A percentile compares a stretch with the other conserved stretches of the same genome.
These are phyloP conservation scores for Alligator mississippiensis DNA, from an alignment of 2,113 vertebrate species.

Conservation along the genomic window DNA sequence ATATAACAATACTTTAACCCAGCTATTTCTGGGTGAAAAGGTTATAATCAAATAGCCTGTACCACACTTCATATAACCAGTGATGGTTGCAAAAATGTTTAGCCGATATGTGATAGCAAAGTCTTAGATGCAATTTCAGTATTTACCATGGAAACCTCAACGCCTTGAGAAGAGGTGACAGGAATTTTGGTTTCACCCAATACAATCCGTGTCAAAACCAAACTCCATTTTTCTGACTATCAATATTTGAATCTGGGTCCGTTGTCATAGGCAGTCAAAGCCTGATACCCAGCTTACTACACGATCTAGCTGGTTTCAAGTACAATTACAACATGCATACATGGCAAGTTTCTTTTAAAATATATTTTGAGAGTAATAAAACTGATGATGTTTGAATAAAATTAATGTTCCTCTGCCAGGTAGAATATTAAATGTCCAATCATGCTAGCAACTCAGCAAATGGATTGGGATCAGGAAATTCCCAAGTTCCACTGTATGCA, in stretches of 20 bases:
- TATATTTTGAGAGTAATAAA: background rate
- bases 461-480: background rate
- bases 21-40: background rate
- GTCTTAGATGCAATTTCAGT: background rate
- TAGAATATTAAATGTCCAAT: background rate
- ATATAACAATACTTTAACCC: background rate
- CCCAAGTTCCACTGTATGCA: background rate
- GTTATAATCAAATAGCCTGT: no score
- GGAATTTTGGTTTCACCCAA: background rate
- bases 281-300: background rate
- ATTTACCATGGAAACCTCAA: background rate
- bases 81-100: background rate
- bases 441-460: background rate
- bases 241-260: background rate
- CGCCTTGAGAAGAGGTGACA: background rate
- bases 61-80: background rate
- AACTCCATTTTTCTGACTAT: background rate
- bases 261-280: background rate
- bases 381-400: background rate
- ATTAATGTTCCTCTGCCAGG: background rate
- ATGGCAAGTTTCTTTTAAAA: background rate
- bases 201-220: background rate
- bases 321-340: background rate
- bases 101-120: background rate
- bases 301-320: background rate